A percentile compares a stretch with the other conserved stretches of the same genome.
Conservation (phyloP, 2,888 invertebrate species). For the Machimus rusticus region DNA sequence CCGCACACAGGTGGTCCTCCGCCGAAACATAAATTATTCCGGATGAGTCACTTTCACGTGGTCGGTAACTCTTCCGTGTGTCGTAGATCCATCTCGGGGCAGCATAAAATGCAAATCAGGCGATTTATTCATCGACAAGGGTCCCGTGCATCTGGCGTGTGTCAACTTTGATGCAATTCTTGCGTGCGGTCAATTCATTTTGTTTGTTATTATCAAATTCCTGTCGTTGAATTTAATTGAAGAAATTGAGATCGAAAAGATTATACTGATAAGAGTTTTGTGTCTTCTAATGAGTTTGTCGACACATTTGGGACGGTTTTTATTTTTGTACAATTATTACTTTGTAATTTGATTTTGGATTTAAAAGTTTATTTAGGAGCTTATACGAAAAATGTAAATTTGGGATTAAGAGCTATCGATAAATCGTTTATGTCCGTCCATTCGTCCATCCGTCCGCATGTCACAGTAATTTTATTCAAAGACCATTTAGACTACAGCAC, state of each 20-base stretch:
- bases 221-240: not conserved
- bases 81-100: not conserved
- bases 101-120: not conserved
- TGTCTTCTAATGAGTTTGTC: not conserved
- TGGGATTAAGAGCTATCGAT: too few species aligned
- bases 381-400: too few species aligned
- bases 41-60: not conserved
- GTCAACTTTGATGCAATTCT: not conserved
- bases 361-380: too few species aligned
- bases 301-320: not conserved
- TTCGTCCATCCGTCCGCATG: too few species aligned
- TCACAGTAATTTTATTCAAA: too few species aligned
- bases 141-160: not conserved
- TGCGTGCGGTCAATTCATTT: not conserved
- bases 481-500: too few species aligned
- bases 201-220: not conserved
- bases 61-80: not conserved
- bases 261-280: not conserved
- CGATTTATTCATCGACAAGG: not conserved
- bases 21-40: not conserved
- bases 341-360: too few species aligned
- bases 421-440: too few species aligned
- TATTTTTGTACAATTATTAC: not conserved
- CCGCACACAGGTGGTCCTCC: not conserved
- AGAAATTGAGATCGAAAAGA: not conserved